These are phyloP conservation scores for Halcyon malimbica DNA, from an alignment of 2,113 vertebrate genomes.

Conservation along the genomic window DNA sequence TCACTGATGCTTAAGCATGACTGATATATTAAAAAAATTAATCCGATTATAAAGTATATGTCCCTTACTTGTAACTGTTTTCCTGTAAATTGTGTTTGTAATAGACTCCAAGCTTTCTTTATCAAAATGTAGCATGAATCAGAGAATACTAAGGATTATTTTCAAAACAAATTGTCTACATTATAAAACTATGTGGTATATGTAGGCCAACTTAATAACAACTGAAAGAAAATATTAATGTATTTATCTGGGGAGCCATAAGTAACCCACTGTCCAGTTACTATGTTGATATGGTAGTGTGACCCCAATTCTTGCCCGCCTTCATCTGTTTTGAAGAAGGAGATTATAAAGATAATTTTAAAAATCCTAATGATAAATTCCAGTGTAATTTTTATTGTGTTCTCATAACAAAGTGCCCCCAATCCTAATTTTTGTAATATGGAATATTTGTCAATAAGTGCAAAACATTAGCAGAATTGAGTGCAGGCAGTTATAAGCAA, in stretches of 20 bases:
- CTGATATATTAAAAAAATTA: neutral
- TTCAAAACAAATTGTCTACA: neutral
- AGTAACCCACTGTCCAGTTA: neutral
- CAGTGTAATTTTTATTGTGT: neutral
- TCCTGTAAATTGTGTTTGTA: neutral
- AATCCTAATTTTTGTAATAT: neutral
- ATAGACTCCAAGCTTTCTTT: neutral
- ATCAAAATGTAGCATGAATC: neutral
- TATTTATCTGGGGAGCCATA: rapidly evolving
- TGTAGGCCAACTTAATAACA: neutral
- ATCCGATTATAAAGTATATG: neutral
- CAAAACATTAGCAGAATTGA: neutral
- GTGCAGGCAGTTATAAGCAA: neutral
- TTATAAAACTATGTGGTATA: neutral
- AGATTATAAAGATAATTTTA: neutral
- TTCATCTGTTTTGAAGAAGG: neutral
- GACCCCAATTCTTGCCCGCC: neutral
- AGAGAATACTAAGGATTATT: neutral
- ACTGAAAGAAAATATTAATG: neutral
- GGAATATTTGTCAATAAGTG: neutral
- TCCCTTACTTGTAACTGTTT: neutral
- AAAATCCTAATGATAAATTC: neutral
- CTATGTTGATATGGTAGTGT: neutral
- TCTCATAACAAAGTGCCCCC: neutral
- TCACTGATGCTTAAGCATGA: neutral